phyloP scores from a whole-genome alignment of 30 jellyfish, hydroid and myxozoan genomes.

The Sanderia malayensis region DNA sequence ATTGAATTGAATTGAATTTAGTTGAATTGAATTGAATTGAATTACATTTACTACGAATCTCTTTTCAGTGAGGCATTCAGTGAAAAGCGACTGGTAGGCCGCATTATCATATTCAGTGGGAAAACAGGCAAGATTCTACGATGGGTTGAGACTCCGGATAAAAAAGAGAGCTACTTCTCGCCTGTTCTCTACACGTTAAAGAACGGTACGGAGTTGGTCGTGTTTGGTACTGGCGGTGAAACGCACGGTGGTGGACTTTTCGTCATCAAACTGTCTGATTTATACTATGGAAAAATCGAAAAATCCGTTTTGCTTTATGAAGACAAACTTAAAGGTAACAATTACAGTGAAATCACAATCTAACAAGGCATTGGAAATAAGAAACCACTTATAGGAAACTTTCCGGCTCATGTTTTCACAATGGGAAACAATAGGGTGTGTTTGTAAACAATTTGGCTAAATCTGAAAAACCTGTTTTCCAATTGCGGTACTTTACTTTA shows the following conservation, averaged over 20 bases:
- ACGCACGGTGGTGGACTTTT: slow-evolving; percentile 78
- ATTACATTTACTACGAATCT: too few species aligned
- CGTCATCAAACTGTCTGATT: slow-evolving; percentile 64
- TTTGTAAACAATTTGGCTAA: too few species aligned
- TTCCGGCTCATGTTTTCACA: too few species aligned
- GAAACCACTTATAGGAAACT: too few species aligned
- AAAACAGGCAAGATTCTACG: slow-evolving; percentile 61
- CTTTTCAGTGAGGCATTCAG: slow-evolving; percentile 71
- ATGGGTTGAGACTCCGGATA: slow-evolving; percentile 71
- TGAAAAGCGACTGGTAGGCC: slow-evolving; percentile 60
- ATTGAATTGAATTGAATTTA: too few species aligned
- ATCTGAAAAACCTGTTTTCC: too few species aligned
- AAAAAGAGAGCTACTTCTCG: slow-evolving; percentile 78
- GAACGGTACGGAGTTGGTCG: slow-evolving; percentile 69
- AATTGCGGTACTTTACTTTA: too few species aligned
- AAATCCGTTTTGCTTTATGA: slow-evolving; percentile 29
- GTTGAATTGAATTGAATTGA: too few species aligned
- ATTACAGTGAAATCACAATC: too few species aligned
- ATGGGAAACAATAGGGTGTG: too few species aligned
- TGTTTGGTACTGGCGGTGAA: slow-evolving; percentile 94
- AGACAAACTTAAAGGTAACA: slow-evolving; percentile 67
- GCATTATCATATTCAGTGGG: slow-evolving; percentile 72
- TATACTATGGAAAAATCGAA: slow-evolving; percentile 56
- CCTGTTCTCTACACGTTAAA: slow-evolving; percentile 77
- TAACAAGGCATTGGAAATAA: too few species aligned